Conservation (phyloP, 2,888 invertebrate genomes). For the Galerucella calmariensis region DNA sequence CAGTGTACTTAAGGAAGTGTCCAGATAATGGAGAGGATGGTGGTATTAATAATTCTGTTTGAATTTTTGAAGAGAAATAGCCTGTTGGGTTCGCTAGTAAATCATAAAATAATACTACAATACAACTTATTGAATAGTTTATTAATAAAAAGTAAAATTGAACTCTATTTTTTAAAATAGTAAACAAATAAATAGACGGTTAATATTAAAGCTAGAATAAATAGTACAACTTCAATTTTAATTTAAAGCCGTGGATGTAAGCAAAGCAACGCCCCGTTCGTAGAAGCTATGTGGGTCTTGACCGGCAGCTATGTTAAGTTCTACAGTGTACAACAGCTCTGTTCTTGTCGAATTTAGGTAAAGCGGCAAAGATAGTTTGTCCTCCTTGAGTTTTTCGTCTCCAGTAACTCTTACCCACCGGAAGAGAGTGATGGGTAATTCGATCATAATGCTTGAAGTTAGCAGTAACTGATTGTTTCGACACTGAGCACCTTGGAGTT, state of each 20-base stretch:
- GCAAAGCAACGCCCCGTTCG: conserved; percentile 96
- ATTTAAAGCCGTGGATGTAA: conserved; percentile 92
- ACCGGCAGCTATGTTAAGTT: conserved; percentile 89
- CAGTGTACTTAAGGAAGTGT: no score
- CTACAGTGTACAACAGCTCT: conserved; percentile 94
- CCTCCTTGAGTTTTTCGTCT: conserved; percentile 66
- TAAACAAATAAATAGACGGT: conserved; percentile 30
- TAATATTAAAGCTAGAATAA: conserved; percentile 39
- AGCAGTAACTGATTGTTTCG: conserved; percentile 89
- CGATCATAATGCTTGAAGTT: conserved; percentile 94
- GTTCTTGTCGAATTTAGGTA: conserved; percentile 96
- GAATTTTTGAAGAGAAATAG: no score
- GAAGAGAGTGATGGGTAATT: conserved; percentile 88
- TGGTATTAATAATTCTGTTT: no score
- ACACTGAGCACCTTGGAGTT: conserved; percentile 96
- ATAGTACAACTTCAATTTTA: conserved; percentile 61
- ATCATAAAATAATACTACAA: no score
- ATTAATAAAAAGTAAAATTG: conserved; percentile 32
- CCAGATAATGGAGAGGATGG: no score
- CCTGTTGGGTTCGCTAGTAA: neutral
- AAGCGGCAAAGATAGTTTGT: conserved; percentile 90
- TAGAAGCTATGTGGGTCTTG: conserved; percentile 97
- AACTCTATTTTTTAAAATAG: conserved; percentile 19
- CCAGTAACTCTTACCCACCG: conserved; percentile 77
- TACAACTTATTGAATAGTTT: conserved; percentile 24